Base-by-base conservation (phyloP, 1,140 invertebrate genomes). In the Drosophila willistoni region DNA sequence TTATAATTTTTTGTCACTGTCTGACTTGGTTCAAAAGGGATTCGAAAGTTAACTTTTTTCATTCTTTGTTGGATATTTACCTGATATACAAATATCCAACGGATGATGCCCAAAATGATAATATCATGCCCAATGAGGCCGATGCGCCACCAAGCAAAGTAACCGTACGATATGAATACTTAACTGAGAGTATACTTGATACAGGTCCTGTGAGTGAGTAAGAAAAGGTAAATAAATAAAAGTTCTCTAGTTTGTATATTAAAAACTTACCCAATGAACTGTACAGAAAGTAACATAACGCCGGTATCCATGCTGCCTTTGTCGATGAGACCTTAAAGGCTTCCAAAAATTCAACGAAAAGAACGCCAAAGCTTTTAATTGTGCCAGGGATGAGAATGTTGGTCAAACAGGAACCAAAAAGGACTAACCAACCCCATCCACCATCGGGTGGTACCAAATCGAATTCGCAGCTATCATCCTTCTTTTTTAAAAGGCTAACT, bases 81-180 rank as follows among this genome's bases (percentile, higher is more conserved):
- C 95, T 96, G 71, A 97, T 91, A 78, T 96, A 97, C 47, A 97
- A 93, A 92, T 95, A 96, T 60, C 93, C 92, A 56, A 97, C 94
- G 33, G 95, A 96, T 71, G 94, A 94, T 6, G 97, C 96, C 93
- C 95, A 97, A 82, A 95, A 96, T 91, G 96, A 97, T 39, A 96
- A 90, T 76, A 98, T 96, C 94, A 98, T 96, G 64, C 98, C 98
- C 59, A 95, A 90, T 0, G 96, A 95, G 0, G 97, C 96, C 66
- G 98, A 95, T 5, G 95, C 94, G 7, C 97, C 96, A 17, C 98
- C 98, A 4, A 97, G 93, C 33, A 98, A 94, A 4, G 97, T 98
- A 14, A 98, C 96, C 9, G 95, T 96, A n/a, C 96, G 93, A 92
- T 98, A 98, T 22, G 98, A 98, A 93, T 96, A 98, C 90, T 96